phyloP scores from a whole-genome alignment of 2,888 invertebrate species.

The Hydrotaea diabolus region DNA sequence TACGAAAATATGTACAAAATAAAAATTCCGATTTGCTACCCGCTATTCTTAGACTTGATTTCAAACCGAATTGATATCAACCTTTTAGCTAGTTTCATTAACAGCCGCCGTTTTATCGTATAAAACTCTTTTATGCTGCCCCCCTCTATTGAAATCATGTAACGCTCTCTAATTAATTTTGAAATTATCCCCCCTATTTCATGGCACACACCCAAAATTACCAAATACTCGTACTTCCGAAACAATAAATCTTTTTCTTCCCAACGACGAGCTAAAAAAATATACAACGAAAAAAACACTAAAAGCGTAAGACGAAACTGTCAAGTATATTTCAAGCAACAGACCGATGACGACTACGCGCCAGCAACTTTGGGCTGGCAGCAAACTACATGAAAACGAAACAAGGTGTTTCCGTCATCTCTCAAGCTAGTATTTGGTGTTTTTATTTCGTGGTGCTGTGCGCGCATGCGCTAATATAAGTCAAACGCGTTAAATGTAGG shows the following conservation, averaged over 20 bases:
- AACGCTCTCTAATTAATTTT: too few species aligned
- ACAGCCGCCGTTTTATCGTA: too few species aligned
- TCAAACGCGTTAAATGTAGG: constrained; percentile 33
- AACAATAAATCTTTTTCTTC: constrained; percentile 55
- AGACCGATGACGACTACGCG: background rate
- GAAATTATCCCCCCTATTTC: too few species aligned
- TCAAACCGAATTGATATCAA: too few species aligned
- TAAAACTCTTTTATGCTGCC: too few species aligned
- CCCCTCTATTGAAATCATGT: too few species aligned
- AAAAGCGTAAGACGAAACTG: constrained; percentile 29
- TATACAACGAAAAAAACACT: background rate
- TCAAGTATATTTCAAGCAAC: constrained; percentile 35
- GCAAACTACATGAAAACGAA: constrained; percentile 43
- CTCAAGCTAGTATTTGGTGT: constrained; percentile 9
- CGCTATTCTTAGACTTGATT: too few species aligned
- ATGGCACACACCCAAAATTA: constrained; percentile 27
- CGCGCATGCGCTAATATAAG: background rate
- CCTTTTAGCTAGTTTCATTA: too few species aligned
- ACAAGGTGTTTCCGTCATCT: constrained; percentile 67
- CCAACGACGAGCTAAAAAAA: background rate
- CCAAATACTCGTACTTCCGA: constrained; percentile 64
- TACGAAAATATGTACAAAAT: too few species aligned
- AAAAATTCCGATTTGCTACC: too few species aligned
- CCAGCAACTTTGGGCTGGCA: background rate
- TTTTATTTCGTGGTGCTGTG: constrained; percentile 27